Percentiles rank a stretch among this genome's conserved stretches.
Conservation (phyloP, 2,797 vertebrate species). For the Eremophila alpestris region DNA sequence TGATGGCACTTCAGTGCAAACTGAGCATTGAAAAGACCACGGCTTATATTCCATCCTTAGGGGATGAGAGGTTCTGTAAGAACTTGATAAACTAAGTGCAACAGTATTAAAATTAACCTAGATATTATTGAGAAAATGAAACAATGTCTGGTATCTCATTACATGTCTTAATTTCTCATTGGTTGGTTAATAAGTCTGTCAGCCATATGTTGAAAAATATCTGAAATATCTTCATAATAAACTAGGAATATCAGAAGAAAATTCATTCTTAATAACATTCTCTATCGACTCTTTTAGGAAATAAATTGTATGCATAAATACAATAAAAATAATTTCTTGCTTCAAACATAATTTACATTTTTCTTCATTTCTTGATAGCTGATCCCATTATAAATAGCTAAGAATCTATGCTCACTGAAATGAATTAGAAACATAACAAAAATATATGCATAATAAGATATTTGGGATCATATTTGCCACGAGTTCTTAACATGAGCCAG, state of each 20-base stretch:
- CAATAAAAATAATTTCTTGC: not conserved
- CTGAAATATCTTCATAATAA: not conserved
- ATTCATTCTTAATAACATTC: not conserved
- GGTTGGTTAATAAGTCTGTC: not conserved
- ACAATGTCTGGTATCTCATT: not conserved
- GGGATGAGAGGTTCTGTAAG: not conserved
- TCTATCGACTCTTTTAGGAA: not conserved
- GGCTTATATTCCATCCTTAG: not conserved
- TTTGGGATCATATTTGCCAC: not conserved
- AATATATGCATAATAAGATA: not conserved
- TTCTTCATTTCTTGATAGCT: not conserved
- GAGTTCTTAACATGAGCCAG: not conserved
- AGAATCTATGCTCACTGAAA: not conserved
- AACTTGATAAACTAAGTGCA: not conserved
- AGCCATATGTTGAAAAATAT: not conserved
- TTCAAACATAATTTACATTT: not conserved
- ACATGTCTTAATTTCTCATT: not conserved
- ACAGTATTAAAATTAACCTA: not conserved
- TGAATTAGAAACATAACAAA: not conserved
- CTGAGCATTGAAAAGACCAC: not conserved
- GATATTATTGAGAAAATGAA: not conserved
- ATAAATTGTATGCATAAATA: not conserved
- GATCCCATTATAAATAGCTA: not conserved
- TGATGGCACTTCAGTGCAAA: constrained; percentile 22
- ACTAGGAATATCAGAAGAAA: not conserved